These are phyloP conservation scores for Nesidiocoris tenuis DNA, from an alignment of 2,888 invertebrate genomes.

Conservation along the genomic window DNA sequence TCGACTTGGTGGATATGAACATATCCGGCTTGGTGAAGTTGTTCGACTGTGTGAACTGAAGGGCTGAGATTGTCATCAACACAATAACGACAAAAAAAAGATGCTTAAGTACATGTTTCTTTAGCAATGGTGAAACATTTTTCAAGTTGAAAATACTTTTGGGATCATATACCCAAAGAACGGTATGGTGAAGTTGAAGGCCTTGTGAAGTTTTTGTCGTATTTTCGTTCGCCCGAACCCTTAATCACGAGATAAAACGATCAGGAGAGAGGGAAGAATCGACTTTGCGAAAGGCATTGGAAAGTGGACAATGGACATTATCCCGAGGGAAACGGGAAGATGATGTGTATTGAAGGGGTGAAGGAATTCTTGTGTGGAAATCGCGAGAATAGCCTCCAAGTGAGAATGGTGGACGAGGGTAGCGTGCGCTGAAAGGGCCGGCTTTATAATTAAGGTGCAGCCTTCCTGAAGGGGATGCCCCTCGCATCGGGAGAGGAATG, in stretches of 20 bases:
- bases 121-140: no score
- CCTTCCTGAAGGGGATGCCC: not conserved
- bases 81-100: no score
- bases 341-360: not conserved
- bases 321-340: not conserved
- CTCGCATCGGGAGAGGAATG: slow-evolving; percentile 31
- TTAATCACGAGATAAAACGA: not conserved
- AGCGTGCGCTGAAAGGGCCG: not conserved
- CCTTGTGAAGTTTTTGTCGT: no score
- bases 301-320: slow-evolving; percentile 25
- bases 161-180: no score
- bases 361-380: slow-evolving; percentile 14
- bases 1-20: no score
- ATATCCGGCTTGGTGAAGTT: no score
- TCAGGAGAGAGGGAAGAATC: not conserved
- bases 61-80: no score
- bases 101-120: no score
- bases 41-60: no score
- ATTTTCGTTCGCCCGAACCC: no score
- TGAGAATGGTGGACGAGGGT: not conserved
- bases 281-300: not conserved
- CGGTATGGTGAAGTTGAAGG: no score
- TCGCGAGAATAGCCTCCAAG: not conserved
- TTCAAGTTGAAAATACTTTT: no score
- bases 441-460: slow-evolving; percentile 37